phyloP scores from a whole-genome alignment of 1,140 invertebrate species.

The Sinonovacula constricta region DNA sequence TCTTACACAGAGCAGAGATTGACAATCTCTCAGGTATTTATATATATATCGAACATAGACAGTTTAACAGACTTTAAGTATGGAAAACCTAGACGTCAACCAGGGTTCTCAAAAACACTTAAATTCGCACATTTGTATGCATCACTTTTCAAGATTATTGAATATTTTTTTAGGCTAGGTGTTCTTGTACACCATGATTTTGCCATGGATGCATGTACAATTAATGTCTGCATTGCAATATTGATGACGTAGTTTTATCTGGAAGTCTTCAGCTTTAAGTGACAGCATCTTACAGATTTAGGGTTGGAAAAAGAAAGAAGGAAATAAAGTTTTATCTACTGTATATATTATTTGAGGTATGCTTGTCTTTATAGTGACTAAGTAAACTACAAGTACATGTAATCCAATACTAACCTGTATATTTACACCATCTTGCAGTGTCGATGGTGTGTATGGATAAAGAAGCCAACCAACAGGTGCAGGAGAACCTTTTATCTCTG shows the following conservation, averaged over 20 bases:
- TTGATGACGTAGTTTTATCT: neutral
- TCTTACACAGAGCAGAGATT: slow-evolving; percentile 43
- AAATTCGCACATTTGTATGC: neutral
- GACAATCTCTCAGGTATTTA: slow-evolving; percentile 41
- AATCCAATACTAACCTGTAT: neutral
- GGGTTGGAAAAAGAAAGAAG: neutral
- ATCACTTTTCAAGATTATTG: neutral
- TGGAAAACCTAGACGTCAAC: too few species aligned
- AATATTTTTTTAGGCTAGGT: neutral
- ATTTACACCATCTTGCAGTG: neutral
- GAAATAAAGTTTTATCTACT: neutral
- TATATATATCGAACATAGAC: neutral
- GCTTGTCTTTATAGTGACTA: neutral
- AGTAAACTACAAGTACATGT: neutral
- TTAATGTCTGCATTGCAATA: too few species aligned
- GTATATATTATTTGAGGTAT: neutral
- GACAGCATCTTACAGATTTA: neutral
- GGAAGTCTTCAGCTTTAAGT: too few species aligned
- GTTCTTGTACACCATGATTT: neutral
- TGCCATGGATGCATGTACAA: too few species aligned
- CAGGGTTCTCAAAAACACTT: too few species aligned
- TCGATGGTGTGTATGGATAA: slow-evolving; percentile 27
- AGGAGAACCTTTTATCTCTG: slow-evolving; percentile 46
- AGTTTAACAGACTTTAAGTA: neutral
- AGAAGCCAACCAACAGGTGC: slow-evolving; percentile 6